Conservation (phyloP, 2,113 vertebrate species). For the Cyprinodon brontotheroides region DNA sequence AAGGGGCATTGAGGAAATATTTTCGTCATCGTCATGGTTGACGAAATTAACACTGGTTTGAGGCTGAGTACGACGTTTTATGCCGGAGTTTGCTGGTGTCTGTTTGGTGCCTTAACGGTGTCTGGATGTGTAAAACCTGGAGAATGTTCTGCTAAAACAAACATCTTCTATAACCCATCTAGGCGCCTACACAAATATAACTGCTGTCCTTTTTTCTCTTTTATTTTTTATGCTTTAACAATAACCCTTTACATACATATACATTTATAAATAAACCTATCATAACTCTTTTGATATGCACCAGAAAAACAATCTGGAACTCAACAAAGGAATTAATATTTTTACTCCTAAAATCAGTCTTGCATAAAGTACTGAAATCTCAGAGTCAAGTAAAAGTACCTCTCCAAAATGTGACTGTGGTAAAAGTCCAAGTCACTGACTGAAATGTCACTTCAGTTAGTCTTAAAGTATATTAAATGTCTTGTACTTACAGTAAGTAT, state of each 20-base stretch:
- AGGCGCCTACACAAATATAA: background rate
- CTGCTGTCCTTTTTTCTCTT: background rate
- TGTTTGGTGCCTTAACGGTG: constrained; percentile 17
- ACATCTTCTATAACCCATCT: constrained; percentile 16
- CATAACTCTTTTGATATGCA: background rate
- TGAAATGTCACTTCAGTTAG: too few species aligned
- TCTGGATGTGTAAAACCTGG: constrained; percentile 12
- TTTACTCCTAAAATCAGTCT: too few species aligned
- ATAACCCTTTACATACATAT: background rate
- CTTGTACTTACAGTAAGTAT: too few species aligned
- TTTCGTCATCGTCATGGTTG: too few species aligned
- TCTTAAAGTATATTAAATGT: too few species aligned
- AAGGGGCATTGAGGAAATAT: too few species aligned
- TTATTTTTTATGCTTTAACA: background rate
- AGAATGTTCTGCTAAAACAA: constrained; percentile 25
- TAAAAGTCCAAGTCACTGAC: too few species aligned
- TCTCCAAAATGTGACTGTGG: too few species aligned
- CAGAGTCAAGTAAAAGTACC: too few species aligned
- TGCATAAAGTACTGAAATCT: too few species aligned
- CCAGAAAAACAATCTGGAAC: too few species aligned
- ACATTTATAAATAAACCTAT: background rate
- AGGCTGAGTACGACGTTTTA: constrained; percentile 12
- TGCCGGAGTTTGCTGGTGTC: constrained; percentile 3
- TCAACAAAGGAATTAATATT: too few species aligned
- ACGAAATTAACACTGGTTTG: background rate